Evolutionary conservation across 2,113 vertebrate genomes (phyloP).

Genomic region (Gymnorhina tibicen): DNA sequence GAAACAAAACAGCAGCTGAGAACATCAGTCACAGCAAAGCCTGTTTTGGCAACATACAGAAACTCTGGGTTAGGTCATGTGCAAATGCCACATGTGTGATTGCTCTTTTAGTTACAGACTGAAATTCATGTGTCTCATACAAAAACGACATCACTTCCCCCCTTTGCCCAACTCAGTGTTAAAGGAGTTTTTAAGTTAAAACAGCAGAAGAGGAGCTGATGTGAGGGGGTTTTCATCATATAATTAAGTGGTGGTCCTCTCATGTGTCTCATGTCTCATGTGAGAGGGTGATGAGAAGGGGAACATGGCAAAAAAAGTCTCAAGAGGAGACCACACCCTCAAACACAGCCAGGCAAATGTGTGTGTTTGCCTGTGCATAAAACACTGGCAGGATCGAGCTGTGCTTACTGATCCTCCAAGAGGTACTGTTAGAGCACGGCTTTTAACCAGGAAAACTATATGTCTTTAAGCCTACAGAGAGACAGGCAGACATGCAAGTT

Average conservation of each 20-base stretch:
- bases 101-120: not conserved
- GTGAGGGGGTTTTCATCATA: not conserved
- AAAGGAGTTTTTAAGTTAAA: not conserved
- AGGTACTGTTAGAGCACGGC: not conserved
- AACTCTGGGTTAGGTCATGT: not conserved
- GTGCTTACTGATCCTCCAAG: not conserved
- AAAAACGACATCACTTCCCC: not conserved
- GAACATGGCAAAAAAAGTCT: not conserved
- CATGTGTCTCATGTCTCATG: not conserved
- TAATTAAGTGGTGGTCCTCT: not conserved
- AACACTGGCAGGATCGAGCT: not conserved
- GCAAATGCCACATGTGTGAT: not conserved
- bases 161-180: not conserved
- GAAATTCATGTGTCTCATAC: not conserved
- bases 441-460: not conserved
- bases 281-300: not conserved
- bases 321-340: not conserved
- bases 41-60: constrained; percentile 6
- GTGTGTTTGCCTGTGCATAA: not conserved
- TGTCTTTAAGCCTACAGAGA: not conserved
- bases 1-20: constrained; percentile 49
- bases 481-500: not conserved
- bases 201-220: not conserved
- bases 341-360: not conserved
- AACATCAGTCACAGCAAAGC: constrained; percentile 31